phyloP scores from a whole-genome alignment of 1,140 invertebrate species.

The Archivesica marissinica region DNA sequence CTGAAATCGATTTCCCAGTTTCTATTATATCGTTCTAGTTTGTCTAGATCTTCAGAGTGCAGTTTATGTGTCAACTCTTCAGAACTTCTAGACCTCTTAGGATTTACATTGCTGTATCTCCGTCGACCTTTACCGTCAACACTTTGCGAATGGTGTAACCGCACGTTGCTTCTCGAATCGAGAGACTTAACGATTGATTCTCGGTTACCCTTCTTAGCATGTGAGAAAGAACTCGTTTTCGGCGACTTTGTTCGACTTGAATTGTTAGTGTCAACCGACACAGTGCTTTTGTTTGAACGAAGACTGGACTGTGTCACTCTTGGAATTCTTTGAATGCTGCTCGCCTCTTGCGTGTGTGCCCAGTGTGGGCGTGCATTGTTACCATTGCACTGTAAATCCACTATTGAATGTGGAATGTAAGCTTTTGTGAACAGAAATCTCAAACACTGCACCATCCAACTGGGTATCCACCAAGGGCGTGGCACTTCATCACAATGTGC shows the following conservation, averaged over 20 bases:
- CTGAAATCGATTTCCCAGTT: conserved; percentile 42
- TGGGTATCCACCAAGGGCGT: conserved; percentile 35
- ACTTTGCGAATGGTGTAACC: not conserved
- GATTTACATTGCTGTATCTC: not conserved
- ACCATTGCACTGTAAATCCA: not conserved
- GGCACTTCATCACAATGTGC: conserved; percentile 10
- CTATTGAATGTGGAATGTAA: conserved; percentile 51
- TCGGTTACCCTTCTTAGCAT: not conserved
- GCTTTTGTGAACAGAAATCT: conserved; percentile 38
- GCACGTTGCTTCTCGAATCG: not conserved
- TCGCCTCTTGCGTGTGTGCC: conserved; percentile 45
- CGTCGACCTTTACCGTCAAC: not conserved
- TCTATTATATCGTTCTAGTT: conserved; percentile 21
- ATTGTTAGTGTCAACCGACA: not conserved
- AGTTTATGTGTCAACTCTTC: not conserved
- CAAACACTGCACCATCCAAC: conserved; percentile 32
- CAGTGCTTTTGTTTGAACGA: not conserved
- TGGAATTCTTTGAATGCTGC: conserved; percentile 32
- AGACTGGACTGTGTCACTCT: conserved; percentile 14
- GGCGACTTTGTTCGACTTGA: not conserved
- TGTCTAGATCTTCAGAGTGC: conserved; percentile 14
- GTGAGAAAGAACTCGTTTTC: not conserved
- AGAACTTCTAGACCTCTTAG: conserved; percentile 2
- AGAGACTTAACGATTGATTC: not conserved
- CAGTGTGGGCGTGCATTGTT: not conserved